These are phyloP conservation scores for Subacronicta megacephala DNA, from an alignment of 2,888 invertebrate genomes.

Conservation along the genomic window DNA sequence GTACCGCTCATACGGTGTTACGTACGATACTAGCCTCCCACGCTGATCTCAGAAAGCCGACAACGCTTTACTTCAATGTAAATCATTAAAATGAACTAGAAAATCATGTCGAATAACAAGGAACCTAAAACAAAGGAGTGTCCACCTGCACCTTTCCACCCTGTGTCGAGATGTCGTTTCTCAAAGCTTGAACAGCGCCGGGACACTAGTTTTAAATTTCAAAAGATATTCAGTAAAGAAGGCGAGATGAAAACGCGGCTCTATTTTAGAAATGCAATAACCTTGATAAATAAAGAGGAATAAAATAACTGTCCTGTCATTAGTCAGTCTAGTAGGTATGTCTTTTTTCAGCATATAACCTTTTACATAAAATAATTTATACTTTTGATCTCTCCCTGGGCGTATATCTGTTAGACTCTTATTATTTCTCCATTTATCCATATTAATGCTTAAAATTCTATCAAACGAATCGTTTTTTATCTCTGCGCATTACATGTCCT, in stretches of 20 bases:
- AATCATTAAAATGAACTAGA: not conserved
- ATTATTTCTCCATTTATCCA: no score
- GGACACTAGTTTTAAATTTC: not conserved
- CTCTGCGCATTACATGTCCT: no score
- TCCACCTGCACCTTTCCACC: not conserved
- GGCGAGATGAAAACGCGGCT: not conserved
- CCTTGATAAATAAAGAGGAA: no score
- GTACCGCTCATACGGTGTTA: not conserved
- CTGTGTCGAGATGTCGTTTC: not conserved
- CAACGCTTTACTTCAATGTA: not conserved
- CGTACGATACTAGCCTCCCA: not conserved
- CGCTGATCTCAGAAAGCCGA: not conserved
- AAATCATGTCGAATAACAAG: no score
- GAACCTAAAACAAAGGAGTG: not conserved
- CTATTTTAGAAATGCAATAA: conserved; percentile 1
- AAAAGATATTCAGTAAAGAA: not conserved
- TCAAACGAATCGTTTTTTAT: no score
- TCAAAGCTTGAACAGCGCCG: not conserved
- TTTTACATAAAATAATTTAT: no score
- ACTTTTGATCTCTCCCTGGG: no score
- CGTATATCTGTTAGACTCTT: no score
- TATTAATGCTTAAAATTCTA: no score
- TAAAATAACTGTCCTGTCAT: no score
- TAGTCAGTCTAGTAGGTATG: no score
- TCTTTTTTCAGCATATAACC: no score